phyloP scores from a whole-genome alignment of 2,113 vertebrate genomes.

The Bubo scandiacus region DNA sequence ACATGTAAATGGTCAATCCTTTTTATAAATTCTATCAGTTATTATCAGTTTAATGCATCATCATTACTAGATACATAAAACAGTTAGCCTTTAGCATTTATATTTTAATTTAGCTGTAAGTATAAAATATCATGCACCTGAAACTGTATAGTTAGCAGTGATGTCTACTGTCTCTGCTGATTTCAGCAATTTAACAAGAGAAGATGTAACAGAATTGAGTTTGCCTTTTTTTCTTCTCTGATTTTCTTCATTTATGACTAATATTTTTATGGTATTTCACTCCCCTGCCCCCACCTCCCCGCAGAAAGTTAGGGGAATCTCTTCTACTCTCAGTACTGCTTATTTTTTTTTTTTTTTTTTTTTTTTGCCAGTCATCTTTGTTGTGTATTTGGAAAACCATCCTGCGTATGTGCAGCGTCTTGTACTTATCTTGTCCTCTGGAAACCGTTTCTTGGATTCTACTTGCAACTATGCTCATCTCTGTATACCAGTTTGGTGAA shows the following conservation, averaged over 20 bases:
- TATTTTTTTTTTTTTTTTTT: background rate
- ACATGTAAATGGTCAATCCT: background rate
- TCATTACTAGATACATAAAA: background rate
- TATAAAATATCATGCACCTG: background rate
- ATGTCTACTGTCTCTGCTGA: background rate
- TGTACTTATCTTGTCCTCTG: background rate
- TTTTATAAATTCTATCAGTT: background rate
- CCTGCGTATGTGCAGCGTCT: background rate
- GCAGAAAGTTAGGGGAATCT: background rate
- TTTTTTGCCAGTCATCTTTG: background rate
- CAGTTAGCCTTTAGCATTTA: background rate
- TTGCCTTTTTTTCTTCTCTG: background rate
- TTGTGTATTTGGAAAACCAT: background rate
- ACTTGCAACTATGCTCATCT: background rate
- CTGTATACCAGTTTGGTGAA: background rate
- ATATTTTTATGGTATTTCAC: background rate
- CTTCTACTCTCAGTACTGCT: background rate
- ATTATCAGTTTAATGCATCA: background rate
- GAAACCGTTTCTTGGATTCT: background rate
- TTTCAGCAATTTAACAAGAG: background rate
- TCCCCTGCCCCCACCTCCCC: background rate
- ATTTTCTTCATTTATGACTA: background rate
- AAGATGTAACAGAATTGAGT: background rate
- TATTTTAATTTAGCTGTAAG: background rate
- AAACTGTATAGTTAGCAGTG: background rate